Percentiles rank a stretch among this genome's conserved stretches.
These are phyloP conservation scores for Neolamprologus kungweensis DNA, from an alignment of 2,113 vertebrate species.

Conservation along the genomic window DNA sequence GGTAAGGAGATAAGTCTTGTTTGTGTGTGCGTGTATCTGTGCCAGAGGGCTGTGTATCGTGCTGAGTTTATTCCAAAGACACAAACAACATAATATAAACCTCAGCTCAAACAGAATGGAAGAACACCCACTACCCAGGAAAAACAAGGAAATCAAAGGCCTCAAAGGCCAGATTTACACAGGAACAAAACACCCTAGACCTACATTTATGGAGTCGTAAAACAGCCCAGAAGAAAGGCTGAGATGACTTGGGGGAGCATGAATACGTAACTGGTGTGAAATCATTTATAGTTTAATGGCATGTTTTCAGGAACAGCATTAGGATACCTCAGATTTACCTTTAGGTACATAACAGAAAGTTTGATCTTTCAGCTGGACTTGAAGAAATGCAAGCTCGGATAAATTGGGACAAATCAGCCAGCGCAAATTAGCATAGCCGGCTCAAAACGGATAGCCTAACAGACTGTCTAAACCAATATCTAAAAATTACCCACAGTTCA, in stretches of 20 bases:
- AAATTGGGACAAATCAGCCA: not conserved
- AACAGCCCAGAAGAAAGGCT: not conserved
- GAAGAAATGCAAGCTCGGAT: not conserved
- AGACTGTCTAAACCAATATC: not conserved
- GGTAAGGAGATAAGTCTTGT: not conserved
- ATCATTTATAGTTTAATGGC: not conserved
- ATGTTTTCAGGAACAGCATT: not conserved
- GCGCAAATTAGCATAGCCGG: not conserved
- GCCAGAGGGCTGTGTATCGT: conserved; percentile 21
- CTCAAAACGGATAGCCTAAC: not conserved
- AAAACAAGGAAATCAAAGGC: conserved; percentile 17
- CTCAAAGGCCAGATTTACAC: conserved; percentile 14
- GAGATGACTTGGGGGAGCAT: not conserved
- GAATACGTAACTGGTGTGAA: not conserved
- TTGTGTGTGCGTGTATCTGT: not conserved
- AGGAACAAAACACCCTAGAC: conserved; percentile 3
- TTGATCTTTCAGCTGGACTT: not conserved
- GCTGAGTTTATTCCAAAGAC: conserved; percentile 36
- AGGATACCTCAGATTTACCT: not conserved
- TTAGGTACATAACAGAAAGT: not conserved
- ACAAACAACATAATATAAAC: conserved; percentile 41
- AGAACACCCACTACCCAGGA: conserved; percentile 10
- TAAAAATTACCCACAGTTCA: not conserved
- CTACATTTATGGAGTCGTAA: not conserved
- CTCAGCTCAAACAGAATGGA: conserved; percentile 4